Evolutionary conservation across 2,113 vertebrate species (phyloP).

Genomic region (Salvelinus namaycush): DNA sequence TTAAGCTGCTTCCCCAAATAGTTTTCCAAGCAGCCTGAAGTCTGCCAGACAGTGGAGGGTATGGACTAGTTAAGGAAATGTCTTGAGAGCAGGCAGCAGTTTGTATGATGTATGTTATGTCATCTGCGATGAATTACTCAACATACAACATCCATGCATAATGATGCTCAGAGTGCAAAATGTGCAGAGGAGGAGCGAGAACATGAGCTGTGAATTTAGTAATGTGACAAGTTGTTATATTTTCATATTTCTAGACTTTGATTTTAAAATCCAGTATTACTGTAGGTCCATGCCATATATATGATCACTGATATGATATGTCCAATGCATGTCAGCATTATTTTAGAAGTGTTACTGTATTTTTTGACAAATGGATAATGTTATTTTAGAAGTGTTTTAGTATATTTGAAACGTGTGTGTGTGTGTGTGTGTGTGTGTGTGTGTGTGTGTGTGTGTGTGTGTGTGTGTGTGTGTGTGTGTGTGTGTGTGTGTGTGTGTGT

Average conservation of each 20-base stretch:
- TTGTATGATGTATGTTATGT: constrained; percentile 47
- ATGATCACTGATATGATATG: neutral
- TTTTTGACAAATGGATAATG: neutral
- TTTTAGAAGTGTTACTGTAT: neutral
- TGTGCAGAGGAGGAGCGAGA: constrained; percentile 20
- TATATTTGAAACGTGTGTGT: no score
- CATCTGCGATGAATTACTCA: constrained; percentile 54
- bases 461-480: neutral
- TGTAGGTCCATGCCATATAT: neutral
- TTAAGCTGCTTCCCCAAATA: neutral
- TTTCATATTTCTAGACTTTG: constrained; percentile 6
- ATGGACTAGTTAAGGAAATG: constrained; percentile 24
- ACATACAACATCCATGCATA: constrained; percentile 58
- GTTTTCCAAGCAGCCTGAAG: constrained; percentile 28
- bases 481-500: neutral
- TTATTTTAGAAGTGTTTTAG: no score
- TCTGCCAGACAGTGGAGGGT: constrained; percentile 3
- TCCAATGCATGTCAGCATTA: neutral
- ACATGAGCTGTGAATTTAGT: constrained; percentile 20
- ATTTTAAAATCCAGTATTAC: neutral
- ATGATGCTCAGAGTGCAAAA: constrained; percentile 50
- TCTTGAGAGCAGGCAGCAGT: constrained; percentile 29
- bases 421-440: neutral
- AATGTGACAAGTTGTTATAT: constrained; percentile 17
- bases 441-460: neutral